These are phyloP conservation scores for Aphelenchoides bicaudatus DNA, from an alignment of 2,888 invertebrate genomes.

Conservation along the genomic window DNA sequence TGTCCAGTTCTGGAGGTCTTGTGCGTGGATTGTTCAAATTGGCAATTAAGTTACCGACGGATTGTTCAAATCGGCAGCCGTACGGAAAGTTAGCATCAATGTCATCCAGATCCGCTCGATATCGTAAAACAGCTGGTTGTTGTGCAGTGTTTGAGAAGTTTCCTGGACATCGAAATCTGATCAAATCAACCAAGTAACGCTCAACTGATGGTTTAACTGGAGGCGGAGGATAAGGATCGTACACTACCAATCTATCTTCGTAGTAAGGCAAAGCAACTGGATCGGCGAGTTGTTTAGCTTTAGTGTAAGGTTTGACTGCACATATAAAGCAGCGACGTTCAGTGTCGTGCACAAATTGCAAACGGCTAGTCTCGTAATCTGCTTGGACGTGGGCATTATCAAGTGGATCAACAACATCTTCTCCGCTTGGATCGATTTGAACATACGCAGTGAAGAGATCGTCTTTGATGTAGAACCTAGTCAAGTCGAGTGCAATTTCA, in stretches of 20 bases:
- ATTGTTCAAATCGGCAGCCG: no score
- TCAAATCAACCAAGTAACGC: slow-evolving; percentile 4
- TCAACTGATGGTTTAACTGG: neutral
- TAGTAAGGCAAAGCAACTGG: neutral
- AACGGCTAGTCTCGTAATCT: no score
- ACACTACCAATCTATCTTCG: neutral
- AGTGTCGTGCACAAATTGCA: no score
- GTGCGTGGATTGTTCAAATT: no score
- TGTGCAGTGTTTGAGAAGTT: neutral
- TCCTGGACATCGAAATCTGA: neutral
- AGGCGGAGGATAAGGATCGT: slow-evolving; percentile 3
- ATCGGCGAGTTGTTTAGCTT: neutral
- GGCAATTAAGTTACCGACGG: no score
- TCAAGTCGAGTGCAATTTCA: no score
- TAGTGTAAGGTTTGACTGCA: neutral
- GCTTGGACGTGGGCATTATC: no score
- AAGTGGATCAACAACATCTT: no score
- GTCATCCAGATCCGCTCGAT: slow-evolving; percentile 9
- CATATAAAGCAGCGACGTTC: slow-evolving; percentile 7
- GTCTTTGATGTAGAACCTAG: no score
- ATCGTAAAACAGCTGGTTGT: no score
- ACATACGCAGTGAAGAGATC: no score
- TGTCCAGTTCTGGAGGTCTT: neutral
- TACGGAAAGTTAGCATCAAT: neutral
- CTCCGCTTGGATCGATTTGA: no score